phyloP scores from a whole-genome alignment of 1,140 invertebrate genomes.

The Apis laboriosa region DNA sequence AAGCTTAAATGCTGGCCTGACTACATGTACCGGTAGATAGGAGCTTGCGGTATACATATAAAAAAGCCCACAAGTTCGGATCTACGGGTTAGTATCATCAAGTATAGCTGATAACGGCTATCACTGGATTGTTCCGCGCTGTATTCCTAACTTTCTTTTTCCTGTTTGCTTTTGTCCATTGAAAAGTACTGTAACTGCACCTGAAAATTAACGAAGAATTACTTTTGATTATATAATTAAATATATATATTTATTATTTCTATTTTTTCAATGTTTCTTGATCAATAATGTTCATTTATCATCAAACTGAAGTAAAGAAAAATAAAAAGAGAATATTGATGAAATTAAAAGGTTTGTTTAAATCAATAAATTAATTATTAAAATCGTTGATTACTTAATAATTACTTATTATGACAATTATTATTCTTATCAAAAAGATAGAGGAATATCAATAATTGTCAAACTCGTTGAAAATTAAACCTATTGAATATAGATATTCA shows the following conservation, averaged over 20 bases:
- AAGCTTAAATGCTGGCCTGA: constrained; percentile 79
- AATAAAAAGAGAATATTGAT: background rate
- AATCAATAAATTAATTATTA: background rate
- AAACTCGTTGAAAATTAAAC: background rate
- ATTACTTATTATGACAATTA: too few relatives aligned
- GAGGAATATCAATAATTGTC: background rate
- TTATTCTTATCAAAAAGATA: too few relatives aligned
- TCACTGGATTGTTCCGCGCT: constrained; percentile 34
- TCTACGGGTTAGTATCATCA: constrained; percentile 82
- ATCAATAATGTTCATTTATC: background rate
- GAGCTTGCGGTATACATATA: constrained; percentile 82
- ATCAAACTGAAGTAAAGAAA: background rate
- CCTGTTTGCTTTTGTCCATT: too few relatives aligned
- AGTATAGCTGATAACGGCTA: constrained; percentile 74
- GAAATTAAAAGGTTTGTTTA: background rate
- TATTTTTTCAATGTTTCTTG: background rate
- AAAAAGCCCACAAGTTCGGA: constrained; percentile 82
- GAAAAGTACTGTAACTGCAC: background rate
- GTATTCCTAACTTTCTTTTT: background rate
- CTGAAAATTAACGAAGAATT: constrained; percentile 4
- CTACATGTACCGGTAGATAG: constrained; percentile 82
- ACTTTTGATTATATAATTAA: background rate
- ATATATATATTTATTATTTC: background rate
- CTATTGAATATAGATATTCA: background rate
- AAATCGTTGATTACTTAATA: background rate